Evolutionary conservation across 2,888 invertebrate species (phyloP), one percentile per base, ranked within the genome.

Genomic region (Arenicola marina): DNA sequence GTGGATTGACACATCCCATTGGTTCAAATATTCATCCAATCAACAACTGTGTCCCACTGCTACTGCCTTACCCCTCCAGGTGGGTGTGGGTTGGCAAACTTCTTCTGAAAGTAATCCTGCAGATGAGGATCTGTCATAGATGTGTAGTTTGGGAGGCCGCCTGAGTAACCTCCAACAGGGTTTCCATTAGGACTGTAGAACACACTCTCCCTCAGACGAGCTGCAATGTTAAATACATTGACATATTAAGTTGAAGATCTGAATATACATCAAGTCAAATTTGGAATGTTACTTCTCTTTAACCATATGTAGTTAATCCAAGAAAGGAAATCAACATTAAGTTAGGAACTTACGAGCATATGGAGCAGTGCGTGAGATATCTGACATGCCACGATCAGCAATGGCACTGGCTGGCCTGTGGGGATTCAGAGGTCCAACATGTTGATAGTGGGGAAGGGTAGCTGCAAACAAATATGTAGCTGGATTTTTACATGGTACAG

Each of bases 71-170:
- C n/a, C n/a, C n/a, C n/a, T n/a, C n/a, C n/a, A n/a, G 67, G 69
- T 18, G 63, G 56, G 28, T 75, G 73, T 45, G 77, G 73, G 7
- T 70, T 65, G 7, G 76, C 75, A 68, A 82, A 82, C 62, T 78
- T 73, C 57, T 76, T 66, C 33, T 75, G 74, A 65, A 78, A 82
- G 66, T 78, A 83, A 29, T 81, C 80, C 38, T 68, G 65, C 24
- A 83, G 68, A 65, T 81, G 81, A 2, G 80, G 80, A 65, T 83
- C 83, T 59, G 73, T 74, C 11, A 83, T 72, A 3, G 82, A 71
- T 62, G 74, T 75, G 68, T 83, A 83, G 18, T 67, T 59, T 7
- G 77, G 76, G 4, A 76, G 44, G 32, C 71, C 66, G 21, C 67
- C 56, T 4, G 76, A 75, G 4, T 75, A 38, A 34, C 71, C 43